These are phyloP conservation scores for Anguilla marmorata DNA, from an alignment of 2,797 vertebrate genomes.

Conservation along the genomic window DNA sequence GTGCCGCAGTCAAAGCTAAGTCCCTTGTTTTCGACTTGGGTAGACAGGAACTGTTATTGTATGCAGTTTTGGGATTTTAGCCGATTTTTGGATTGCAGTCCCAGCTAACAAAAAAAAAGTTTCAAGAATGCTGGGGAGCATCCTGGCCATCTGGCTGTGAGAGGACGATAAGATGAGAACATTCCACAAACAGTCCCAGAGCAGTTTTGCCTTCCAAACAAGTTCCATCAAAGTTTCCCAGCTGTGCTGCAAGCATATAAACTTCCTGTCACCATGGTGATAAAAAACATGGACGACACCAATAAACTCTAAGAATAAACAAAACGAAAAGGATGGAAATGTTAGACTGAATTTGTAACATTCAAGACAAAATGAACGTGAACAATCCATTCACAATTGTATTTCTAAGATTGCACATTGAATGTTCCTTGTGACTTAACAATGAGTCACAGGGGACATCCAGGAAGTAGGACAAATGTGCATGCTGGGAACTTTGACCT, in stretches of 20 bases:
- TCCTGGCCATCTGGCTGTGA: background rate
- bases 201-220: background rate
- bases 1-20: slow-evolving; percentile 15
- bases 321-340: no score
- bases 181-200: background rate
- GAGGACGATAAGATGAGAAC: background rate
- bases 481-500: background rate
- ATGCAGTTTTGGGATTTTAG: background rate
- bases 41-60: background rate
- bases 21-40: slow-evolving; percentile 25
- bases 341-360: no score
- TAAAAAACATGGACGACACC: background rate
- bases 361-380: no score
- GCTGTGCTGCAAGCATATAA: background rate
- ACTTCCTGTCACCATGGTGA: background rate
- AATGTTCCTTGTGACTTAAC: no score
- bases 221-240: background rate
- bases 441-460: background rate
- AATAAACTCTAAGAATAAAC: background rate
- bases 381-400: no score
- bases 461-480: background rate
- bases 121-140: background rate
- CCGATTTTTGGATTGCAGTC: background rate
- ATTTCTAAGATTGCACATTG: no score
- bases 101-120: background rate